Evolutionary conservation across 2,888 invertebrate species (phyloP), one percentile per base, ranked within the genome.

Genomic region (Charanyca ferruginea): DNA sequence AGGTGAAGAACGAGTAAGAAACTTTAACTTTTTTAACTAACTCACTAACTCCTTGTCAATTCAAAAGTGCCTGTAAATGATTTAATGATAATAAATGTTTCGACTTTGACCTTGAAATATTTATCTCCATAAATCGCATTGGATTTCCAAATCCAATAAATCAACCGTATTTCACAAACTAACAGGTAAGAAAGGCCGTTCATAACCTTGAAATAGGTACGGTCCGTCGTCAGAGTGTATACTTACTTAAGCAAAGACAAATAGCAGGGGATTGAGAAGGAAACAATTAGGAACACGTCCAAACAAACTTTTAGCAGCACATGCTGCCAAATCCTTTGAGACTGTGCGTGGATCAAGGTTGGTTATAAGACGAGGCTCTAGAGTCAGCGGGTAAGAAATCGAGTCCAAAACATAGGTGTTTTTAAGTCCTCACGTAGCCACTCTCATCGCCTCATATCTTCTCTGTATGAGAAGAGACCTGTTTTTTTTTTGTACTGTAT

Each of bases 281-380:
- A 73, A 76, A 77, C 63, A 73, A 73, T 73, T 77, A 71, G 49
- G 35, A 53, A 42, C 41, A 22, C 35, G 32, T 58, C 35, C 42
- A 45, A 57, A 71, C 45, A 64, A 73, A 73, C 54, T 77, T 73
- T 73, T 59, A 42, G 53, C 5, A 42, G 60, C 60, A 78, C n/a
- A 59, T 54, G 58, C 54, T 71, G 49, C 64, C 49, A 47, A 72
- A 77, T 54, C 64, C 64, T 77, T 64, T 42, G 48, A 18, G 44
- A 28, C 23, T 35, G 32, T 53, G 16, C 28, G 41, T 54, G 45
- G 41, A 64, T 42, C 78, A 72, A 44, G 38, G 45, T 72, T 44
- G 8, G 35, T 23, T 54, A 44, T 4, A 23, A 45, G 25, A 11
- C 2, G 20, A n/a, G 20, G 54, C 65, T 18, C 16, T 38, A 42